phyloP scores from a whole-genome alignment of 1,140 invertebrate genomes.

The Hylaeus anthracinus region DNA sequence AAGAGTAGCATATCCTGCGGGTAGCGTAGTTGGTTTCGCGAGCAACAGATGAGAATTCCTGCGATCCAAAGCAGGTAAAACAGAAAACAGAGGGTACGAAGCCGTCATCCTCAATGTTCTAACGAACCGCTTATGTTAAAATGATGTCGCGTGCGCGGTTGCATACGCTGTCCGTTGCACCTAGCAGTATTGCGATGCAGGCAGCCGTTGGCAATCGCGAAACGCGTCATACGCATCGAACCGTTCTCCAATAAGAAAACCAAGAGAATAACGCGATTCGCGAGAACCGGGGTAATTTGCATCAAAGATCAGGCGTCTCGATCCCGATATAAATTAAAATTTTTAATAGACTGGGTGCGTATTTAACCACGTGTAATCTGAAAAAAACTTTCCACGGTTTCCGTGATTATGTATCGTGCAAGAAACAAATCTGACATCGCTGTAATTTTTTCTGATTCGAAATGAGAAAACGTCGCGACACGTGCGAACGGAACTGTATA shows the following conservation, averaged over 20 bases:
- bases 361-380: constrained; percentile 16
- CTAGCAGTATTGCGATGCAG: constrained; percentile 9
- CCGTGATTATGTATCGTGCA: neutral
- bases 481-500: neutral
- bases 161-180: constrained; percentile 17
- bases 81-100: neutral
- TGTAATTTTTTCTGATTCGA: neutral
- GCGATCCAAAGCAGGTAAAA: neutral
- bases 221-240: constrained; percentile 32
- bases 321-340: constrained; percentile 54
- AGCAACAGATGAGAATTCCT: constrained; percentile 26
- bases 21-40: neutral
- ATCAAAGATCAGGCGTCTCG: constrained; percentile 35
- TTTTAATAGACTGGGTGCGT: constrained; percentile 23
- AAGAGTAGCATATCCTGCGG: too few species aligned
- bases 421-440: neutral
- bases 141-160: constrained; percentile 25
- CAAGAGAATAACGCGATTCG: constrained; percentile 1
- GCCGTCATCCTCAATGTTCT: constrained; percentile 31
- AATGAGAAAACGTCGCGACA: neutral
- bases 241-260: constrained; percentile 35
- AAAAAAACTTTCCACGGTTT: neutral
- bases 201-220: neutral
- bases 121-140: constrained; percentile 39
- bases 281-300: constrained; percentile 34